These are phyloP conservation scores for Ctenomys sociabilis DNA, from an alignment of 2,113 vertebrate species.

Conservation along the genomic window DNA sequence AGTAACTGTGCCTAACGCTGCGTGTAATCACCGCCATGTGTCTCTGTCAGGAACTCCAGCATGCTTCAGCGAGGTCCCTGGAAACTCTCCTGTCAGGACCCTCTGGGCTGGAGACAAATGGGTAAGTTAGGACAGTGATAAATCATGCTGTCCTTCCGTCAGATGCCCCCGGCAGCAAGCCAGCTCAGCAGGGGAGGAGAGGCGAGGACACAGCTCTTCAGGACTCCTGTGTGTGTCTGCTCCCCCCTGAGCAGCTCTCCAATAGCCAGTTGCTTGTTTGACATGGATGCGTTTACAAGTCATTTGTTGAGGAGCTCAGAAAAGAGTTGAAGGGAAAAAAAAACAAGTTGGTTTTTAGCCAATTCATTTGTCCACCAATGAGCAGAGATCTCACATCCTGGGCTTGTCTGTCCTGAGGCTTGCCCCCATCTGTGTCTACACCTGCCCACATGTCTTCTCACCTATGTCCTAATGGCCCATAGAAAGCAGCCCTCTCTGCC, in stretches of 20 bases:
- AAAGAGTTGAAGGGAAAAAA: rapidly evolving
- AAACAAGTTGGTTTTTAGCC: background rate
- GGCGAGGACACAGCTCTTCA: background rate
- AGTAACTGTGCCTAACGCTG: constrained; percentile 57
- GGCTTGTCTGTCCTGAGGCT: background rate
- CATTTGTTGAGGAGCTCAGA: background rate
- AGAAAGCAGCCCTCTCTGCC: background rate
- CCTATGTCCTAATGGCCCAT: background rate
- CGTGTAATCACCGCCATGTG: constrained; percentile 77
- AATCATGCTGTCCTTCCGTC: background rate
- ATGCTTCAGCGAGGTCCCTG: background rate
- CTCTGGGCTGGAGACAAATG: constrained; percentile 65
- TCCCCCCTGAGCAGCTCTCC: background rate
- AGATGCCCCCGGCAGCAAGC: background rate
- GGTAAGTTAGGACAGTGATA: constrained; percentile 67
- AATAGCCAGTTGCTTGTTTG: background rate
- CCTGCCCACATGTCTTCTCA: background rate
- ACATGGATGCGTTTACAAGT: background rate
- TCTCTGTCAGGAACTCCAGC: constrained; percentile 68
- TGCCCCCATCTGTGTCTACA: background rate
- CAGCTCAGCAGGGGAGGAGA: rapidly evolving
- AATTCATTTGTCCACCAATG: background rate
- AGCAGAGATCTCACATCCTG: background rate
- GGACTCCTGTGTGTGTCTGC: no score
- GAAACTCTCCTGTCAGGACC: constrained; percentile 40